phyloP scores from a whole-genome alignment of 2,797 vertebrate species.

The Sebastolobus altivelis region DNA sequence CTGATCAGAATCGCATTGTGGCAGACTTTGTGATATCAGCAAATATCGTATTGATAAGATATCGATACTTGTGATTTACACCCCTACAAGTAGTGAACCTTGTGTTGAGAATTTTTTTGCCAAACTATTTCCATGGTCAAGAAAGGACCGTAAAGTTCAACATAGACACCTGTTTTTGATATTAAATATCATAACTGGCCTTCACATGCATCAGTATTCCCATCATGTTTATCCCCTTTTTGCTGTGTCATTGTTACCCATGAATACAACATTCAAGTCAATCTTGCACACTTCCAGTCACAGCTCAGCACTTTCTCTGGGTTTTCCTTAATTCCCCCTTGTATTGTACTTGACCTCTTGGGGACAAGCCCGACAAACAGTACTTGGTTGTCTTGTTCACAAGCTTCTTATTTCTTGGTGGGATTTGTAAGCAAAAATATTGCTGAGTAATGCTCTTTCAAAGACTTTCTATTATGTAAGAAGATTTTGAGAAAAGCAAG shows the following conservation, averaged over 20 bases:
- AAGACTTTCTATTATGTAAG: slow-evolving; percentile 46
- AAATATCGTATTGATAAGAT: too few species aligned
- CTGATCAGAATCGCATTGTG: too few species aligned
- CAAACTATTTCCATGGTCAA: not conserved
- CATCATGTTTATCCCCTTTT: not conserved
- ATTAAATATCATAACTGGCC: too few species aligned
- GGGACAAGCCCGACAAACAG: not conserved
- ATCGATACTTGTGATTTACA: too few species aligned
- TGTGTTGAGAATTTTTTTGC: too few species aligned
- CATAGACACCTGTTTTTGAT: not conserved
- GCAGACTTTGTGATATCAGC: too few species aligned
- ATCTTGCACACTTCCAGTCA: not conserved
- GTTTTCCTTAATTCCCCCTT: not conserved
- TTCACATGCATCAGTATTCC: not conserved
- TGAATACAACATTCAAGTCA: not conserved
- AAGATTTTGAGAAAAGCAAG: slow-evolving; percentile 28
- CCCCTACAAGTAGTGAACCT: not conserved
- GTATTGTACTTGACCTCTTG: slow-evolving; percentile 7
- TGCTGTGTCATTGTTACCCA: not conserved
- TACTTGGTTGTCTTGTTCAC: slow-evolving; percentile 1
- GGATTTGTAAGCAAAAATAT: slow-evolving; percentile 33
- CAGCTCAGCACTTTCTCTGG: not conserved
- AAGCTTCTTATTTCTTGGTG: slow-evolving; percentile 37
- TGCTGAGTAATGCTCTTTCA: slow-evolving; percentile 39
- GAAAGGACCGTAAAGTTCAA: not conserved